Evolutionary conservation across 2,113 vertebrate species (phyloP).

Genomic region (Zosterops pallidus): DNA sequence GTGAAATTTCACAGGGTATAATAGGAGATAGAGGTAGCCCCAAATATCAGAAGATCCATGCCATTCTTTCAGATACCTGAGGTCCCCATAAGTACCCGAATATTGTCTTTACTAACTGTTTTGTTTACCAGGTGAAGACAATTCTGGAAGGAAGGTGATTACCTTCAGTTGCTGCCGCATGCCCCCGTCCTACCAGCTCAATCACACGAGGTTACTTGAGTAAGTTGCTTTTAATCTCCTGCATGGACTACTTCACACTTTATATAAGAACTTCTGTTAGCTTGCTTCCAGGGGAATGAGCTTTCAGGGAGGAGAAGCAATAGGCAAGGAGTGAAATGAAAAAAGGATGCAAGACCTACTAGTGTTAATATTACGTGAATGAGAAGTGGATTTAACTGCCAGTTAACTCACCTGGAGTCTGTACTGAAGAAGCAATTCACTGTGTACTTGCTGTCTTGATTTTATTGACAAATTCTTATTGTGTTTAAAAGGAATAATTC

Average conservation of each 20-base stretch:
- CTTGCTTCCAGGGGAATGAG: neutral
- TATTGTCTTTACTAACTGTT: neutral
- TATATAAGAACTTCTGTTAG: neutral
- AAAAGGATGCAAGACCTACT: neutral
- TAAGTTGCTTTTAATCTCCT: slow-evolving; percentile 54
- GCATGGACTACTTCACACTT: neutral
- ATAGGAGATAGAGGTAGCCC: neutral
- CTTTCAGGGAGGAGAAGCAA: neutral
- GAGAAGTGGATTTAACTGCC: neutral
- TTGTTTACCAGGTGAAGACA: slow-evolving; percentile 79
- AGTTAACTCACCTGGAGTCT: neutral
- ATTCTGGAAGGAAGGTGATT: slow-evolving; percentile 82
- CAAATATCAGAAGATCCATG: neutral
- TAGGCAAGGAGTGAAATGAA: neutral
- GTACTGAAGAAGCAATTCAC: neutral
- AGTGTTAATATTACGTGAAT: neutral
- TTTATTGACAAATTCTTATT: neutral
- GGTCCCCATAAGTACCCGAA: neutral
- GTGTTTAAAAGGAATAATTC: neutral
- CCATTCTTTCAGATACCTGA: neutral
- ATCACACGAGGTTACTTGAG: slow-evolving; percentile 84
- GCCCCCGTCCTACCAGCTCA: slow-evolving; percentile 85
- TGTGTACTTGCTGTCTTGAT: neutral
- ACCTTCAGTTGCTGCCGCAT: slow-evolving; percentile 86
- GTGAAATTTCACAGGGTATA: neutral